A percentile compares a stretch with the other conserved stretches of the same genome.
Evolutionary conservation across 2,113 vertebrate species (phyloP).

Genomic region (Copsychus sechellarum): DNA sequence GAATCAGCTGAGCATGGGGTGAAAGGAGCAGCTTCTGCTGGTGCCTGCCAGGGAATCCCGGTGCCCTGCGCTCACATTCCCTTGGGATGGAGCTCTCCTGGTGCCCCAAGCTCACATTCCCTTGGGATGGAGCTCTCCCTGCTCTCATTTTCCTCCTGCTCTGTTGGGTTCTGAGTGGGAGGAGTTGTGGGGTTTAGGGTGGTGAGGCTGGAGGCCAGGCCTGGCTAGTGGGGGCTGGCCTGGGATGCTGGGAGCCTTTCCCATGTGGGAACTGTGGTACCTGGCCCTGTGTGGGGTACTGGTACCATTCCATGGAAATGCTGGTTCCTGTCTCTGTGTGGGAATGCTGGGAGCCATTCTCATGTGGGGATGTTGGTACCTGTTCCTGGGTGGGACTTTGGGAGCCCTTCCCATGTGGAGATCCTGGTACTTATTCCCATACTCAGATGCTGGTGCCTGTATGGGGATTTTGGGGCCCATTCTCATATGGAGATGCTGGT

Average conservation of each 20-base stretch:
- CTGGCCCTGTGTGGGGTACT: too few relatives aligned
- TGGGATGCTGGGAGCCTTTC: neutral
- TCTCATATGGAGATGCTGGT: neutral
- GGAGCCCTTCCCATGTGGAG: neutral
- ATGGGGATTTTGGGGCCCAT: fast-evolving
- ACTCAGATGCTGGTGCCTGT: too few relatives aligned
- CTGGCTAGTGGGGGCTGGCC: neutral
- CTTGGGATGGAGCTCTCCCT: neutral
- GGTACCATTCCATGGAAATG: neutral
- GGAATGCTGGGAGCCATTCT: too few relatives aligned
- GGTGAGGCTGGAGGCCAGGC: neutral
- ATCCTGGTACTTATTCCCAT: neutral
- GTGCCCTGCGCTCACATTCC: neutral
- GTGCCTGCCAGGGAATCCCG: neutral
- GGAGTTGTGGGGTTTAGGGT: neutral
- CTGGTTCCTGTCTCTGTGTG: too few relatives aligned
- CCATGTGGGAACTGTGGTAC: fast-evolving
- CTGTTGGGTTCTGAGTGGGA: neutral
- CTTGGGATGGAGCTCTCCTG: too few relatives aligned
- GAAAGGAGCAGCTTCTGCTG: neutral
- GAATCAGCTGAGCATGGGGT: neutral
- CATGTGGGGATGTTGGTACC: too few relatives aligned
- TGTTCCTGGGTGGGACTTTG: neutral
- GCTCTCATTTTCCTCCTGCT: neutral
- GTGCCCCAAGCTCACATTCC: neutral